Percentiles rank a stretch among this genome's conserved stretches.
Conservation (phyloP, 1,140 invertebrate genomes). For the Triops longicaudatus region DNA sequence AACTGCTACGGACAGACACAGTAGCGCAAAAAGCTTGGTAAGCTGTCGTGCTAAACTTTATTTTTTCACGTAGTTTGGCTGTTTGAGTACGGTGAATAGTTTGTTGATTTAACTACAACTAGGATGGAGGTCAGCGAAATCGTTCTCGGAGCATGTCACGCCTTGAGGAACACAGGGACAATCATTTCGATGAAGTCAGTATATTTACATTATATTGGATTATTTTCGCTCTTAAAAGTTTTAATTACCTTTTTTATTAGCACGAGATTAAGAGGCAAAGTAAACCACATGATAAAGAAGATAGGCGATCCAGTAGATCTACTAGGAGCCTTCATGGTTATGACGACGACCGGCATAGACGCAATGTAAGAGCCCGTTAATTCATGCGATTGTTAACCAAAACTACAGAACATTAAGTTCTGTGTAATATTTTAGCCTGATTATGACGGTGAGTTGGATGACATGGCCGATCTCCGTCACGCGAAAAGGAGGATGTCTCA, state of each 20-base stretch:
- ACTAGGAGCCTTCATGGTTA: neutral
- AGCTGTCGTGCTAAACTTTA: neutral
- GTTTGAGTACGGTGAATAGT: neutral
- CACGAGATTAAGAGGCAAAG: neutral
- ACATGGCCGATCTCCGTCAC: slow-evolving; percentile 30
- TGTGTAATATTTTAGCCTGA: slow-evolving; percentile 19
- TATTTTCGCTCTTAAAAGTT: neutral
- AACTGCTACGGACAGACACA: neutral
- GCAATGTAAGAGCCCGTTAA: neutral
- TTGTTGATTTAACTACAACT: neutral
- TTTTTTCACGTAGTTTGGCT: neutral
- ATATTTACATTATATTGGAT: neutral
- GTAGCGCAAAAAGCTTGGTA: neutral
- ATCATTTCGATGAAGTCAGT: neutral
- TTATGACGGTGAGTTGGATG: slow-evolving; percentile 30
- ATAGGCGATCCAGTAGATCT: neutral
- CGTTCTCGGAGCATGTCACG: neutral
- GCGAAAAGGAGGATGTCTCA: slow-evolving; percentile 27
- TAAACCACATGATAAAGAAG: neutral
- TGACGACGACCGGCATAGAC: neutral
- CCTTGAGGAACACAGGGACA: neutral
- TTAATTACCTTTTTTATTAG: neutral
- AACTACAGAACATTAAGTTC: neutral
- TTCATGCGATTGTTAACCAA: neutral
- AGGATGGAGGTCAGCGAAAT: neutral